A percentile compares a stretch with the other conserved stretches of the same genome.
Evolutionary conservation across 1,140 invertebrate genomes (phyloP).

Genomic region (Anastrepha obliqua): DNA sequence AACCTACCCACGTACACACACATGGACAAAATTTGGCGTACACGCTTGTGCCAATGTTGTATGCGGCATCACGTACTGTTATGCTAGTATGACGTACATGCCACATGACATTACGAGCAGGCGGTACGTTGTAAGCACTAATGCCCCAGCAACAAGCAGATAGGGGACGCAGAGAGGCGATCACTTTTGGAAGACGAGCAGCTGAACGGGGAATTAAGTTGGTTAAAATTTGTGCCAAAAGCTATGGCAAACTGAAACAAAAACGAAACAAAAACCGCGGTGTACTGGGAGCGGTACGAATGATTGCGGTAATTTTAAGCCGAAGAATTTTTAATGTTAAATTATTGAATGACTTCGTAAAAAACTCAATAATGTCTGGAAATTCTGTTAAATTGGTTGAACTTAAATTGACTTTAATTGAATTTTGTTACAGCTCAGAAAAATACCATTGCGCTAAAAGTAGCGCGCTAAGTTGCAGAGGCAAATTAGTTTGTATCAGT

Average conservation of each 20-base stretch:
- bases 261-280: background rate
- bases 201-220: constrained; percentile 42
- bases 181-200: background rate
- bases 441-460: too few relatives aligned
- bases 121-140: constrained; percentile 39
- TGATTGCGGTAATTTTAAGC: background rate
- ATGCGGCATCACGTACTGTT: constrained; percentile 39
- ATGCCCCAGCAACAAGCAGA: background rate
- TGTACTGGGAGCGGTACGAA: background rate
- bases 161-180: background rate
- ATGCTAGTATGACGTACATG: constrained; percentile 38
- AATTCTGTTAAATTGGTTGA: too few relatives aligned
- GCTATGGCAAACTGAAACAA: background rate
- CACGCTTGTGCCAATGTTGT: constrained; percentile 8
- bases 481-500: too few relatives aligned
- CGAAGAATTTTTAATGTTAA: background rate
- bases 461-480: too few relatives aligned
- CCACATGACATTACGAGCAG: constrained; percentile 25
- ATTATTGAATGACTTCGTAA: too few relatives aligned
- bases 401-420: too few relatives aligned
- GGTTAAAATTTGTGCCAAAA: constrained; percentile 25
- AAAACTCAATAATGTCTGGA: too few relatives aligned
- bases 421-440: too few relatives aligned
- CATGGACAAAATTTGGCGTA: background rate
- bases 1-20: background rate